These are phyloP conservation scores for Alexandromys fortis DNA, from an alignment of 2,113 vertebrate species.

Conservation along the genomic window DNA sequence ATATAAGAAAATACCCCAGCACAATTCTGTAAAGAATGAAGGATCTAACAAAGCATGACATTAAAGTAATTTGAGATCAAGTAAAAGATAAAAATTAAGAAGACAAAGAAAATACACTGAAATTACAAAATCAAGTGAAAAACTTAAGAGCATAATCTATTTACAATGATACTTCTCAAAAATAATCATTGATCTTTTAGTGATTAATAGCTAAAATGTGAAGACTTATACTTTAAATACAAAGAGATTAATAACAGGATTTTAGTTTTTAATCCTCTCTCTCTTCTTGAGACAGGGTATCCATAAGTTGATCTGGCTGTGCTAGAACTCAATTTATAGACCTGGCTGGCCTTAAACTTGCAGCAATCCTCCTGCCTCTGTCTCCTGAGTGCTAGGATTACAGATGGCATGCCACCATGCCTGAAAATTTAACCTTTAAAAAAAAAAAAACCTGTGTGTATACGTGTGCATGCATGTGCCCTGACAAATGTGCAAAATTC, in stretches of 20 bases:
- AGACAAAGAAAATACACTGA: neutral
- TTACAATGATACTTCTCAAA: slow-evolving; percentile 3
- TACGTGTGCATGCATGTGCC: neutral
- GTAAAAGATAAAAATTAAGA: neutral
- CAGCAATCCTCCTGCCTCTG: neutral
- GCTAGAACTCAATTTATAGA: neutral
- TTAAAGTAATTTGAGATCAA: neutral
- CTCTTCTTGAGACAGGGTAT: too few relatives aligned
- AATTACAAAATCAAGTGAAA: neutral
- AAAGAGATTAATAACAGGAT: neutral
- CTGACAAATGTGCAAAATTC: neutral
- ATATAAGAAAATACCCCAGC: neutral
- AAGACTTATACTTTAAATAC: neutral
- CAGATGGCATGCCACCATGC: neutral
- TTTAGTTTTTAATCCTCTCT: neutral
- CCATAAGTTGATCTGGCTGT: neutral
- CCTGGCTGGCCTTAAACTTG: neutral
- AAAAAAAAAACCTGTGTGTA: neutral
- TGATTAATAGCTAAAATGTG: slow-evolving; percentile 6
- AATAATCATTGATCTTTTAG: neutral
- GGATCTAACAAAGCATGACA: neutral
- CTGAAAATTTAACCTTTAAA: neutral
- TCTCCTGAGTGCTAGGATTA: neutral
- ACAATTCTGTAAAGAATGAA: neutral
- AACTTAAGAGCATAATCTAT: slow-evolving; percentile 19